Evolutionary conservation across 2,797 vertebrate species (phyloP).

Genomic region (Buceros bicornis): DNA sequence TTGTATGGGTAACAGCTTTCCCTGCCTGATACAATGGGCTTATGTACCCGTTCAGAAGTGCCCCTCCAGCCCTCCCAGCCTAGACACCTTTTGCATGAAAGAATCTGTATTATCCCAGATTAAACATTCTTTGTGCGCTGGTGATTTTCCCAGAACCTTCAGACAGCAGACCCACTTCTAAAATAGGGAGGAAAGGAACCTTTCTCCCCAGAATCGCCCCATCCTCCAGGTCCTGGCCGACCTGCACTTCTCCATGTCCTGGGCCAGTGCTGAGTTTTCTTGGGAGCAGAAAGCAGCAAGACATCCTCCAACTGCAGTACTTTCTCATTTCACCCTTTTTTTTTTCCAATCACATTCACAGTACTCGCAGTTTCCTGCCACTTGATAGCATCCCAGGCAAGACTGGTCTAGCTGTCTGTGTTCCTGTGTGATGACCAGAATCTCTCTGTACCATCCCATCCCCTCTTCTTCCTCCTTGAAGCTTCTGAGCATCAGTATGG

Average conservation of each 20-base stretch:
- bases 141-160: not conserved
- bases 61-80: not conserved
- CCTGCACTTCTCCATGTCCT: not conserved
- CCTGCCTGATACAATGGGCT: not conserved
- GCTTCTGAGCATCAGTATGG: not conserved
- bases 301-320: not conserved
- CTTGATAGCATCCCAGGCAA: not conserved
- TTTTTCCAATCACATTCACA: not conserved
- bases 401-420: not conserved
- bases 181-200: not conserved
- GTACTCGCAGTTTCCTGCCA: not conserved
- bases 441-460: not conserved
- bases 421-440: not conserved
- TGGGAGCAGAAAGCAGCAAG: not conserved
- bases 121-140: not conserved
- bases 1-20: not conserved
- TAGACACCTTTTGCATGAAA: not conserved
- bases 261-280: not conserved
- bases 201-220: not conserved
- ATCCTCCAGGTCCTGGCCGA: not conserved
- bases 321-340: not conserved
- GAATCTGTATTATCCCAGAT: not conserved
- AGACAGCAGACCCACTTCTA: not conserved
- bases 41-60: rapidly evolving
- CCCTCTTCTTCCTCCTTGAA: not conserved